A percentile compares a stretch with the other conserved stretches of the same genome.
These are phyloP conservation scores for Scartelaos histophorus DNA, from an alignment of 2,113 vertebrate species.

Conservation along the genomic window DNA sequence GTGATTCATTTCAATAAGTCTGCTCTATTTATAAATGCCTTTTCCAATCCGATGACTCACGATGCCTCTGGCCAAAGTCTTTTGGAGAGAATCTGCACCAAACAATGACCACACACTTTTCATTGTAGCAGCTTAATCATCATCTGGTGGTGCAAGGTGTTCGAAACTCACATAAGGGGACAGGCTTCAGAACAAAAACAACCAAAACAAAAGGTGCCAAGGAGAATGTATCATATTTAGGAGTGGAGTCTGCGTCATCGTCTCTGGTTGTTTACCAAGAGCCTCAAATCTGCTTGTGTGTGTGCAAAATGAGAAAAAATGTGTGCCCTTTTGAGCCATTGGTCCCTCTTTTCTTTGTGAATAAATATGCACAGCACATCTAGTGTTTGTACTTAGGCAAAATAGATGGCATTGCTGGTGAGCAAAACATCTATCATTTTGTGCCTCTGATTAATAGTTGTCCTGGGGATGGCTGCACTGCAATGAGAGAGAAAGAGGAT, in stretches of 20 bases:
- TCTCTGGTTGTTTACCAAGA: conserved; percentile 49
- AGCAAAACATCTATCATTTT: conserved; percentile 80
- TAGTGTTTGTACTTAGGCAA: conserved; percentile 72
- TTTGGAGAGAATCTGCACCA: conserved; percentile 43
- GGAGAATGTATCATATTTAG: conserved; percentile 57
- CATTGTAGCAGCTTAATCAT: conserved; percentile 47
- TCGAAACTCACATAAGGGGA: conserved; percentile 37
- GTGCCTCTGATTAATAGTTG: conserved; percentile 79
- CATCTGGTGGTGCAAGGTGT: conserved; percentile 54
- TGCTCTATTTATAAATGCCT: conserved; percentile 42
- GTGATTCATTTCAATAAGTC: conserved; percentile 42
- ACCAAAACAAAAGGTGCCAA: conserved; percentile 30
- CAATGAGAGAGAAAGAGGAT: conserved; percentile 35
- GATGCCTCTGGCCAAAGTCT: conserved; percentile 34
- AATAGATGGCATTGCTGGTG: conserved; percentile 76
- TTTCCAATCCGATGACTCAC: conserved; percentile 51
- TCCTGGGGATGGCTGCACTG: conserved; percentile 73
- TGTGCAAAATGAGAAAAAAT: conserved; percentile 39
- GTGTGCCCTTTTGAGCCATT: conserved; percentile 52
- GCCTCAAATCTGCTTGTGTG: conserved; percentile 30
- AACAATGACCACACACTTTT: conserved; percentile 49
- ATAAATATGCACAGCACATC: conserved; percentile 73
- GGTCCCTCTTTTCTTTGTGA: conserved; percentile 23
- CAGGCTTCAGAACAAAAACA: conserved; percentile 36
- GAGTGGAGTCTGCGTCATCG: conserved; percentile 55